These are phyloP conservation scores for Petrocephalus sullivani DNA, from an alignment of 2,797 vertebrate genomes.

Conservation along the genomic window DNA sequence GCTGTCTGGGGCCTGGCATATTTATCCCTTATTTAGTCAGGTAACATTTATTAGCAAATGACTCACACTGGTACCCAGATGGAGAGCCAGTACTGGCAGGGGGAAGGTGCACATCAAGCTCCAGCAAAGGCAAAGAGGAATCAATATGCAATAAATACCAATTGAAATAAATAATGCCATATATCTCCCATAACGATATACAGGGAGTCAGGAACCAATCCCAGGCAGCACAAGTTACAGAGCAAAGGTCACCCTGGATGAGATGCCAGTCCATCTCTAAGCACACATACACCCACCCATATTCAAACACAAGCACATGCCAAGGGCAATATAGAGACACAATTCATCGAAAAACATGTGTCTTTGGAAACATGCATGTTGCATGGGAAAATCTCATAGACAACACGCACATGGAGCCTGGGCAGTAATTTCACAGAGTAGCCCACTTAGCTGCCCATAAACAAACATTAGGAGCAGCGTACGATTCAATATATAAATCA, in stretches of 20 bases:
- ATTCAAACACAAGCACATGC: background rate
- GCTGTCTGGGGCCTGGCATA: background rate
- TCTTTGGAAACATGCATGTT: background rate
- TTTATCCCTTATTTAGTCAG: constrained; percentile 1
- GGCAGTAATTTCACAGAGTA: background rate
- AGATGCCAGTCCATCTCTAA: constrained; percentile 28
- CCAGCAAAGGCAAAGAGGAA: background rate
- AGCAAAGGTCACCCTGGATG: background rate
- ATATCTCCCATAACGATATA: background rate
- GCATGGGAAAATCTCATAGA: background rate
- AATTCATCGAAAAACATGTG: background rate
- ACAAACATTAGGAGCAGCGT: background rate
- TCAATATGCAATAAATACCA: background rate
- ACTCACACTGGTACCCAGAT: background rate
- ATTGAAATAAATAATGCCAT: background rate
- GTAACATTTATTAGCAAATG: background rate
- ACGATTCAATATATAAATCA: background rate
- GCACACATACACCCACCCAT: background rate
- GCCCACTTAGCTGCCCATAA: background rate
- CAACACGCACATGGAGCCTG: background rate
- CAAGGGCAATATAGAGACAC: background rate
- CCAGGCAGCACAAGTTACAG: background rate
- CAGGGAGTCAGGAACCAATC: background rate
- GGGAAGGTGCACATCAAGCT: background rate
- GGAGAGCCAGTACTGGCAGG: background rate